Percentiles rank a stretch among this genome's conserved stretches.
These are phyloP conservation scores for Apodemus agrarius DNA, from an alignment of 2,797 vertebrate species.

Conservation along the genomic window DNA sequence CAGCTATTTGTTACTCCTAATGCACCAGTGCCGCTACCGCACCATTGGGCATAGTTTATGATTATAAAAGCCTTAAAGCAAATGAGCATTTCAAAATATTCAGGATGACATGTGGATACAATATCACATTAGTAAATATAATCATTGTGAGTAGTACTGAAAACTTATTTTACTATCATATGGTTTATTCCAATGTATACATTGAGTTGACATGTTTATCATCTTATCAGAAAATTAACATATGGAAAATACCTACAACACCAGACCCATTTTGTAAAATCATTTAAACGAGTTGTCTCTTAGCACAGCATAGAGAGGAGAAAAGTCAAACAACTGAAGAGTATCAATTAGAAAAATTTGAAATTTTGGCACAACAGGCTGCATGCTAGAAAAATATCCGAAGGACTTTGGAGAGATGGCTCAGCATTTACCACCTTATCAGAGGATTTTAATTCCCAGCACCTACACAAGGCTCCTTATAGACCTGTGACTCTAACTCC, in stretches of 20 bases:
- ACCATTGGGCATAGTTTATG: neutral
- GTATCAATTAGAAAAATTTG: neutral
- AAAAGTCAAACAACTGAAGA: neutral
- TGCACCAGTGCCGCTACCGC: too few relatives aligned
- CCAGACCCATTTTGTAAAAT: constrained; percentile 7
- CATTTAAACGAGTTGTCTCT: neutral
- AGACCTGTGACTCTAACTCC: neutral
- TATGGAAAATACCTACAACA: constrained; percentile 1
- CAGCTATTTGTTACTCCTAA: neutral
- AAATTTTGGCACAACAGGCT: neutral
- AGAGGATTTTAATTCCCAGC: neutral
- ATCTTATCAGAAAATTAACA: constrained; percentile 55
- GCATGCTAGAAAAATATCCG: neutral
- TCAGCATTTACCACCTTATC: neutral
- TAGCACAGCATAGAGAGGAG: neutral
- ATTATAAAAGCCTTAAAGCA: neutral
- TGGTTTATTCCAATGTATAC: constrained; percentile 11
- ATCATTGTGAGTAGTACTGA: constrained; percentile 34
- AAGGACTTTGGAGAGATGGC: neutral
- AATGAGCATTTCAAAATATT: constrained; percentile 6
- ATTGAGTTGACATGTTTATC: constrained; percentile 13
- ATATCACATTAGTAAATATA: constrained; percentile 43
- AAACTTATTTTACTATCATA: constrained; percentile 41
- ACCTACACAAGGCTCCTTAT: neutral
- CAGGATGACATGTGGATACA: neutral